These are phyloP conservation scores for Tyria jacobaeae DNA, from an alignment of 2,888 invertebrate species.

Conservation along the genomic window DNA sequence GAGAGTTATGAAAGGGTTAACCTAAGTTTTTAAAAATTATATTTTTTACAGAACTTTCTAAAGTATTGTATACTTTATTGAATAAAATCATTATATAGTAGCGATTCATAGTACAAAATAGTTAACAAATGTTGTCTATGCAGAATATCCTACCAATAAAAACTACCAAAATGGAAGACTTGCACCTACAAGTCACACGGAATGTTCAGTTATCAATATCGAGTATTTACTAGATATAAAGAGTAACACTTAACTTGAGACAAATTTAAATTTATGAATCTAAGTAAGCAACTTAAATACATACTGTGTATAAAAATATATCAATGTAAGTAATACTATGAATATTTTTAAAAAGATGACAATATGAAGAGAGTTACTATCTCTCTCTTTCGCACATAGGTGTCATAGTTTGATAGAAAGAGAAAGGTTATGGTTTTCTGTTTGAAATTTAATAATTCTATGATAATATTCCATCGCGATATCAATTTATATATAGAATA, in stretches of 20 bases:
- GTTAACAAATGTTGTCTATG: not conserved
- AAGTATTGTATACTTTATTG: too few species aligned
- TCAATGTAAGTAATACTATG: too few species aligned
- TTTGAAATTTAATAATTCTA: not conserved
- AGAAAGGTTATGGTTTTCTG: not conserved
- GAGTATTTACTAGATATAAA: conserved; percentile 4
- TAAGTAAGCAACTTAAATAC: too few species aligned
- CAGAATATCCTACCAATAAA: conserved; percentile 2
- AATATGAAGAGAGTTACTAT: too few species aligned
- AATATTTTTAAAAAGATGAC: too few species aligned
- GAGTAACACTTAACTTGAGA: not conserved
- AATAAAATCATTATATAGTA: too few species aligned
- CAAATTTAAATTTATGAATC: not conserved
- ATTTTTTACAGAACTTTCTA: too few species aligned
- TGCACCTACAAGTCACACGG: not conserved
- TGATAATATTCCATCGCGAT: not conserved
- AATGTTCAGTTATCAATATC: not conserved
- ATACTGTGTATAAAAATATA: too few species aligned
- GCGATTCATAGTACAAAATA: too few species aligned
- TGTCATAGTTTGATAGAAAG: not conserved
- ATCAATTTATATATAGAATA: too few species aligned
- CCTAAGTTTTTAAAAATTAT: too few species aligned
- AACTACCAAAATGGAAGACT: conserved; percentile 1
- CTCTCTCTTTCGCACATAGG: not conserved
- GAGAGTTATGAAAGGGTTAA: too few species aligned